These are phyloP conservation scores for Dusona sp. DNA, from an alignment of 2,888 invertebrate genomes.

Conservation along the genomic window DNA sequence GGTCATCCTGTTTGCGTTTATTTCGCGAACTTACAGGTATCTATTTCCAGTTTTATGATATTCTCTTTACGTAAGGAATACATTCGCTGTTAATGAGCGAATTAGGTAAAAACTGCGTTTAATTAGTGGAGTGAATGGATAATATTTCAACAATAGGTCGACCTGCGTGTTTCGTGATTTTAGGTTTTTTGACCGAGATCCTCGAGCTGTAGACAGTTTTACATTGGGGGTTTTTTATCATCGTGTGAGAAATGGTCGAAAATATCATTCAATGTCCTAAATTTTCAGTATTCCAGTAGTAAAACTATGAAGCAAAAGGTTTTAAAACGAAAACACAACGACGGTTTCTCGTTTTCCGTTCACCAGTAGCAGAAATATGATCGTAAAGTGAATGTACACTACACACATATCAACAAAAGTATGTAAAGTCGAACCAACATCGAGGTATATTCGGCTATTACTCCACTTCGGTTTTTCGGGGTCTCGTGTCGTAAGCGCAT, in stretches of 20 bases:
- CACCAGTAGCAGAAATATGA: conserved; percentile 15
- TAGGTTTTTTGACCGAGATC: background rate
- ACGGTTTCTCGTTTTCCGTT: conserved; percentile 8
- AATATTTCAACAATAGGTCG: background rate
- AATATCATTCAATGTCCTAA: conserved; percentile 1
- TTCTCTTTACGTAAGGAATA: background rate
- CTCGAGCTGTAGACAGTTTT: background rate
- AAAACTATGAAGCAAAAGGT: conserved; percentile 26
- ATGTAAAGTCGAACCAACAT: conserved; percentile 57
- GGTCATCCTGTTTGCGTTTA: background rate
- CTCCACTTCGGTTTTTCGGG: conserved; percentile 56
- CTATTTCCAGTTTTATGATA: background rate
- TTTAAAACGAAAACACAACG: conserved; percentile 23
- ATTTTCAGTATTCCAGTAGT: conserved; percentile 2
- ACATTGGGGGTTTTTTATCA: background rate
- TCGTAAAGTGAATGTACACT: conserved; percentile 22
- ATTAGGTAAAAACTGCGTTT: background rate
- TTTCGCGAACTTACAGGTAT: background rate
- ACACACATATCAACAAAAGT: conserved; percentile 7
- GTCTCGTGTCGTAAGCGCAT: conserved; percentile 55
- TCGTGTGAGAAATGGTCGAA: conserved; percentile 1
- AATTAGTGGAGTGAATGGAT: background rate
- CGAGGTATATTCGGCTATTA: conserved; percentile 54
- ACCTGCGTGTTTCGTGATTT: background rate
- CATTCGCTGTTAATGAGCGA: background rate